Evolutionary conservation across 1,140 invertebrate species (phyloP).

Genomic region (Steinernema khuongi): DNA sequence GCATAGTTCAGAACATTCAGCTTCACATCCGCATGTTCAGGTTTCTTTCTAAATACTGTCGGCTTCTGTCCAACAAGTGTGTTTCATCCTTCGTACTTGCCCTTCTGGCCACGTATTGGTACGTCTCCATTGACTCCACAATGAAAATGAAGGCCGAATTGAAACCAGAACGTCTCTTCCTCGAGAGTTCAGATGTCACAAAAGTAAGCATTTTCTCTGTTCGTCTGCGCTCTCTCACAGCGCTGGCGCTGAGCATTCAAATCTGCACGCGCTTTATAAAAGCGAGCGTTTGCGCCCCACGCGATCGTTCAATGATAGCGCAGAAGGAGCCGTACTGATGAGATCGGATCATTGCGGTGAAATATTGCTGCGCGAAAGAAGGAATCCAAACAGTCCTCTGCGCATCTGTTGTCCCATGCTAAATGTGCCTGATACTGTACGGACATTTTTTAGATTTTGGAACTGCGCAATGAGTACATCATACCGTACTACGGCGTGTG

Average conservation of each 20-base stretch:
- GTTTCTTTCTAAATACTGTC: conserved; percentile 44
- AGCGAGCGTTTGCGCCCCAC: not conserved
- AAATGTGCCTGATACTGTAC: not conserved
- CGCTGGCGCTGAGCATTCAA: not conserved
- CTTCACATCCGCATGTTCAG: conserved; percentile 29
- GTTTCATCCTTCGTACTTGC: conserved; percentile 39
- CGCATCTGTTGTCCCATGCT: not conserved
- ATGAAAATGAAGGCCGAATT: conserved; percentile 53
- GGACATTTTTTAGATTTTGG: conserved; percentile 43
- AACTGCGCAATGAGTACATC: conserved; percentile 50
- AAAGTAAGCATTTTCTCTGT: conserved; percentile 29
- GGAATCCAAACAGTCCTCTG: not conserved
- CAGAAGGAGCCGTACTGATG: not conserved
- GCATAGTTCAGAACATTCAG: not conserved
- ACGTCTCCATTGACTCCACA: conserved; percentile 45
- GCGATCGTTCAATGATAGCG: not conserved
- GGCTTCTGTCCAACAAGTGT: conserved; percentile 43
- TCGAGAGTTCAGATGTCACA: conserved; percentile 46
- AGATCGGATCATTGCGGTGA: not conserved
- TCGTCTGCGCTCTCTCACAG: not conserved
- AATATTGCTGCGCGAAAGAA: not conserved
- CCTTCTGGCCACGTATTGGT: conserved; percentile 49
- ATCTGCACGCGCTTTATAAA: not conserved
- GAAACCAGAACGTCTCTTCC: conserved; percentile 51
- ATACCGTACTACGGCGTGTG: conserved; percentile 51